phyloP scores from a whole-genome alignment of 2,888 invertebrate species.

The Drosophila barbarae region DNA sequence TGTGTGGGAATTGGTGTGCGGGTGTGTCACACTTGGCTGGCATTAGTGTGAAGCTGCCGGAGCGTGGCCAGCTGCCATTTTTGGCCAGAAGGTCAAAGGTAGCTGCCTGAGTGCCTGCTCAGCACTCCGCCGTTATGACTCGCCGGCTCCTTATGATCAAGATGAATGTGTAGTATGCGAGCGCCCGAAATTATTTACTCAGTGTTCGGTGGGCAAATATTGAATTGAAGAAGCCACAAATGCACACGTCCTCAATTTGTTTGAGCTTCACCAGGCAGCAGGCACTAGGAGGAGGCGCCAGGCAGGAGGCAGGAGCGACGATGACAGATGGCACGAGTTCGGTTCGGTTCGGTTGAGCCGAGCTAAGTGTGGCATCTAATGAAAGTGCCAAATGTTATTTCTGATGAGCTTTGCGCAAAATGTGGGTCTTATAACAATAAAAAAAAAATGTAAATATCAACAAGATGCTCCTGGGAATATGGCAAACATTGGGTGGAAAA shows the following conservation, averaged over 20 bases:
- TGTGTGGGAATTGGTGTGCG: conserved; percentile 20
- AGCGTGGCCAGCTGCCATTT: conserved; percentile 55
- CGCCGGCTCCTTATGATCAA: conserved; percentile 21
- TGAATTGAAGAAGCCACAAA: conserved; percentile 35
- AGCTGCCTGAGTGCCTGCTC: conserved; percentile 26
- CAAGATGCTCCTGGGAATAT: background rate
- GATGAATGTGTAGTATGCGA: conserved; percentile 30
- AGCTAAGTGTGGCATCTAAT: conserved; percentile 16
- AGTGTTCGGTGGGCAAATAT: conserved; percentile 27
- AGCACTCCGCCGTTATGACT: conserved; percentile 35
- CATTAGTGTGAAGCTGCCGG: conserved; percentile 51
- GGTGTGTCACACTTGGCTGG: conserved; percentile 26
- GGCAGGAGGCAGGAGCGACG: background rate
- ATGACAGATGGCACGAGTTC: conserved; percentile 28
- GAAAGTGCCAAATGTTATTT: conserved; percentile 36
- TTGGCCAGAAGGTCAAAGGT: conserved; percentile 63
- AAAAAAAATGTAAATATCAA: background rate
- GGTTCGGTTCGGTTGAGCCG: conserved; percentile 10
- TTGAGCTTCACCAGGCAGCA: conserved; percentile 3
- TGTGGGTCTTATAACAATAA: conserved; percentile 12
- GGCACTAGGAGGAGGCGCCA: background rate
- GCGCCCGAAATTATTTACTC: conserved; percentile 27
- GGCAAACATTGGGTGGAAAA: background rate
- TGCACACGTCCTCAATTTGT: conserved; percentile 29
- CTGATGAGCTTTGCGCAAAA: conserved; percentile 34